phyloP scores from a whole-genome alignment of 1,140 invertebrate genomes.

The Kradibia gibbosae region DNA sequence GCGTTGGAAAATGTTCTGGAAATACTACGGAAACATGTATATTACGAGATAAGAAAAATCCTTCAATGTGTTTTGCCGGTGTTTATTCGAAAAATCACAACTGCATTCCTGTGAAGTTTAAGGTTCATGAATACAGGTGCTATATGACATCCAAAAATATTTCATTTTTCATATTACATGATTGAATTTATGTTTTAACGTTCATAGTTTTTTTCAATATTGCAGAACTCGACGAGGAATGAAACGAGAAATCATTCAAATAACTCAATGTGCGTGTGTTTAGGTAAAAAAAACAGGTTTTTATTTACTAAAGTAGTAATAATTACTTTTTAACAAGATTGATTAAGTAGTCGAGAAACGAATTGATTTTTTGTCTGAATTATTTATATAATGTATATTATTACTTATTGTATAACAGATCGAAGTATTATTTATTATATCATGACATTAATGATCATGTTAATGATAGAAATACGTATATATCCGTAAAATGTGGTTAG shows the following conservation, averaged over 20 bases:
- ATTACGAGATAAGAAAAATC: slow-evolving; percentile 66
- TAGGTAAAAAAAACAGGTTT: slow-evolving; percentile 49
- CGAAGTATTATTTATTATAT: background rate
- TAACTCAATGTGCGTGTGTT: slow-evolving; percentile 70
- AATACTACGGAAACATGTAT: slow-evolving; percentile 69
- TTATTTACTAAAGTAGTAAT: no score
- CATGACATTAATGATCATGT: background rate
- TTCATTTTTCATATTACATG: background rate
- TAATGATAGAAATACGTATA: background rate
- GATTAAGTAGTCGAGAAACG: no score
- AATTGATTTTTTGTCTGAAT: no score
- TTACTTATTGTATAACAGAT: background rate
- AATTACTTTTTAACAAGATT: no score
- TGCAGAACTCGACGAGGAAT: slow-evolving; percentile 66
- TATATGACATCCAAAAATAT: background rate
- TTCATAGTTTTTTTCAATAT: slow-evolving; percentile 12
- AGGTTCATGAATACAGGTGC: slow-evolving; percentile 71
- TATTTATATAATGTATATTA: slow-evolving; percentile 1
- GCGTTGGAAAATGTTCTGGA: slow-evolving; percentile 68
- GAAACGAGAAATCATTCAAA: slow-evolving; percentile 69
- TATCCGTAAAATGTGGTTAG: no score
- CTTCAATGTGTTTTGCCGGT: slow-evolving; percentile 66
- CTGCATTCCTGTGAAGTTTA: slow-evolving; percentile 69
- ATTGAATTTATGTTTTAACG: background rate
- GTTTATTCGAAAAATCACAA: slow-evolving; percentile 65